These are phyloP conservation scores for Panonychus citri DNA, from an alignment of 1,140 invertebrate genomes.

Conservation along the genomic window DNA sequence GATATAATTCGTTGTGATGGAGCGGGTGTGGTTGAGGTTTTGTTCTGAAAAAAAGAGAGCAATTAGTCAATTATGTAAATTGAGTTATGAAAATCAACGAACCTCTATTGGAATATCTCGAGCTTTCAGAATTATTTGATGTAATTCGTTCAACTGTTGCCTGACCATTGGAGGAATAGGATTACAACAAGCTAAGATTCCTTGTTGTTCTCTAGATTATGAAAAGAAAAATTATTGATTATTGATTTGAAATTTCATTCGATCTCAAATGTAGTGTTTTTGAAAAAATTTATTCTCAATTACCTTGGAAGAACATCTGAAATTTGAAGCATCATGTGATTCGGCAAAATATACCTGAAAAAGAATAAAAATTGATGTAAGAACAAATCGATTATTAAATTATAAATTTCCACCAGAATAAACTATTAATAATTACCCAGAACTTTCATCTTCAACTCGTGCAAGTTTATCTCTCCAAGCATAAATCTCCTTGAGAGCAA, in stretches of 20 bases:
- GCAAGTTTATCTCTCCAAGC: conserved; percentile 69
- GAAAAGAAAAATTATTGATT: background rate
- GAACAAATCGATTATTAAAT: background rate
- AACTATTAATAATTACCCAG: conserved; percentile 27
- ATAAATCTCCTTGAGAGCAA: conserved; percentile 55
- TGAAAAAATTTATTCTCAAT: background rate
- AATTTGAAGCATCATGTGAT: conserved; percentile 21
- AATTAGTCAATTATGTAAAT: background rate
- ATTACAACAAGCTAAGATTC: conserved; percentile 75
- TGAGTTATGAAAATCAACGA: background rate
- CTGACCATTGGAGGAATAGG: conserved; percentile 68
- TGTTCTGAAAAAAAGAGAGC: background rate
- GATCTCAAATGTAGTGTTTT: background rate
- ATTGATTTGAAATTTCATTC: background rate
- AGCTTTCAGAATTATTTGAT: conserved; percentile 48
- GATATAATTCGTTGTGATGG: background rate
- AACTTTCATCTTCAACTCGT: conserved; percentile 69
- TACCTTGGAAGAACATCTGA: conserved; percentile 52
- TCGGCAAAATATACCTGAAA: conserved; percentile 1
- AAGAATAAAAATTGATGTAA: conserved; percentile 30
- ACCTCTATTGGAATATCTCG: conserved; percentile 39
- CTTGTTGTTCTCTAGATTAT: conserved; percentile 50
- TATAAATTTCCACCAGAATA: background rate
- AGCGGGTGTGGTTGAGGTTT: background rate
- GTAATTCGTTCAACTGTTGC: conserved; percentile 45